Base-by-base conservation (phyloP, 2,888 invertebrate genomes). In the Neoscelio sp. region DNA sequence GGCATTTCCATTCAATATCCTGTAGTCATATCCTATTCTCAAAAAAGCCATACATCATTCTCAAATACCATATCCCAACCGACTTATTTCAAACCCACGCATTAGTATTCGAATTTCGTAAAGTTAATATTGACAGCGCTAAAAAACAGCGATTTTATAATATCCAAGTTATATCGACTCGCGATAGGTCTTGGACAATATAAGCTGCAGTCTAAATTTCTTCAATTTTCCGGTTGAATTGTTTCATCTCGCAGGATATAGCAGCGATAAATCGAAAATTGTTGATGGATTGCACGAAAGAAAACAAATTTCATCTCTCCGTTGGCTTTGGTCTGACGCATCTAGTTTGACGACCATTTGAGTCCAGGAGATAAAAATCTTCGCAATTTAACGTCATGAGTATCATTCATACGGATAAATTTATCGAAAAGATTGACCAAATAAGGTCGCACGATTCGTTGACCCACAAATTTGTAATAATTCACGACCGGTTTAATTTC, bases 161-260 rank as follows among this genome's bases (percentile, higher is more conserved):
- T 42, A 40, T 46, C 26, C 17, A n/a, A 26, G 6, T 58, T 33
- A 58, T 42, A 70, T 65, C 42, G 58, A 62, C 8, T 60, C 50
- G 50, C 18, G 18, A 44, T 17, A 46, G 20, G 60, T 50, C 64
- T 60, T 50, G 56, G 71, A 56, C 58, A 64, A 26, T 73, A 56
- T 71, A 73, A 76, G 56, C 58, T 70, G 35, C 42, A 52, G 58
- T 71, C 67, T 65, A 74, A 65, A 62, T 80, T 80, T 75, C 78
- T 80, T 80, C 78, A 80, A 78, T 80, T 80, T 80, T 80, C 75
- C 42, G 67, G 60, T 23, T 44, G 56, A 74, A 62, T 78, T 50
- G 67, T 74, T 80, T 62, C 56, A 78, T 74, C 64, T 62, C 67
- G 13, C 46, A 23, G 50, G 50, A 80, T 67, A 80, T 70, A 62